These are phyloP conservation scores for Phaethon lepturus DNA, from an alignment of 2,113 vertebrate species.

Conservation along the genomic window DNA sequence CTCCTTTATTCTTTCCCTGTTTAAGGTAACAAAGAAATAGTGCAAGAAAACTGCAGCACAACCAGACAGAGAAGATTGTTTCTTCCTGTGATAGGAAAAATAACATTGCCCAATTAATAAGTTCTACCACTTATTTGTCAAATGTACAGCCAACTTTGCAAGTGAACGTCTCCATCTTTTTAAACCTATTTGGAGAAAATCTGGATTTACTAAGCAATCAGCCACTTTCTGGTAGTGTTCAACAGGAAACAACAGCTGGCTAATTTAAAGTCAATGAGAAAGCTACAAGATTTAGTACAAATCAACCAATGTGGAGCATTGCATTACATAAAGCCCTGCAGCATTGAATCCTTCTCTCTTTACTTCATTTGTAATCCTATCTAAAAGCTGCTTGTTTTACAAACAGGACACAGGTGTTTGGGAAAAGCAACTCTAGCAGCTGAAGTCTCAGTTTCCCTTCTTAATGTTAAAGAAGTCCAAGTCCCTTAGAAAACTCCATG, in stretches of 20 bases:
- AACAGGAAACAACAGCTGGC: slow-evolving; percentile 28
- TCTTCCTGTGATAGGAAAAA: background rate
- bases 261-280: slow-evolving; percentile 30
- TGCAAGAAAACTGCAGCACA: background rate
- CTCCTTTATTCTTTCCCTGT: background rate
- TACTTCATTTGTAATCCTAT: background rate
- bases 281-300: background rate
- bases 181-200: background rate
- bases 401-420: background rate
- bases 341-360: background rate
- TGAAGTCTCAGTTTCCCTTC: background rate
- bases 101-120: background rate
- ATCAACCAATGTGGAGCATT: background rate
- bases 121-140: background rate
- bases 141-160: background rate
- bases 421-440: background rate
- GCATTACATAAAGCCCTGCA: background rate
- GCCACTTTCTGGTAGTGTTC: slow-evolving; percentile 2
- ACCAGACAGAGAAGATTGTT: background rate
- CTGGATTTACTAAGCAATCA: slow-evolving; percentile 25
- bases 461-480: background rate
- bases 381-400: background rate
- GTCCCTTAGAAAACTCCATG: background rate
- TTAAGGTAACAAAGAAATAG: background rate
- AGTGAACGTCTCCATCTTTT: background rate